A percentile compares a stretch with the other conserved stretches of the same genome.
phyloP scores from a whole-genome alignment of 2,113 vertebrate species.

The Prinia subflava region DNA sequence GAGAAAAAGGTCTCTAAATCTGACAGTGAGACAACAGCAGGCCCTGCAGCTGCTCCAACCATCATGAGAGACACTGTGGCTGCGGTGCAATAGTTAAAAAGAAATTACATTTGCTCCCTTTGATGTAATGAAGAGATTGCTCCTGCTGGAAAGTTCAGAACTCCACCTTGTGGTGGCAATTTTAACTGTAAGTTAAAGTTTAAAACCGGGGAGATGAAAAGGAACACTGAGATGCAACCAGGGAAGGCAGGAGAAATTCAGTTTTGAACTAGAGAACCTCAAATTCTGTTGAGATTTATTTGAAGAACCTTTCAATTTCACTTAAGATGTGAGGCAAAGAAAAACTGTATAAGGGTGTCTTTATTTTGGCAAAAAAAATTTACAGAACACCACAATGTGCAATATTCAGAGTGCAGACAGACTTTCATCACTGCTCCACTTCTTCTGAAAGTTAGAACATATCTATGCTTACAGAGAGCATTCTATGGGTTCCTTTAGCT shows the following conservation, averaged over 20 bases:
- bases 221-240: background rate
- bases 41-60: background rate
- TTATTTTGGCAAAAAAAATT: background rate
- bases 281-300: background rate
- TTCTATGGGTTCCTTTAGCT: background rate
- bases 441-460: background rate
- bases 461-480: background rate
- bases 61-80: background rate
- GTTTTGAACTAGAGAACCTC: background rate
- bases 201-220: background rate
- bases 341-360: background rate
- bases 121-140: background rate
- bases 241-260: background rate
- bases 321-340: background rate
- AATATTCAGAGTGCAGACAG: background rate
- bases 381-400: background rate
- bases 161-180: conserved; percentile 59
- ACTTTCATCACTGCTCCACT: background rate
- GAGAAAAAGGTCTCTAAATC: background rate
- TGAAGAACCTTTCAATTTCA: background rate
- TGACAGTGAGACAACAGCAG: background rate
- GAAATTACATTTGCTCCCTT: background rate
- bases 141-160: conserved; percentile 22
- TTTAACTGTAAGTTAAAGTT: background rate
- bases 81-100: background rate